Conservation (phyloP, 2,888 invertebrate genomes). For the Brenthis ino region DNA sequence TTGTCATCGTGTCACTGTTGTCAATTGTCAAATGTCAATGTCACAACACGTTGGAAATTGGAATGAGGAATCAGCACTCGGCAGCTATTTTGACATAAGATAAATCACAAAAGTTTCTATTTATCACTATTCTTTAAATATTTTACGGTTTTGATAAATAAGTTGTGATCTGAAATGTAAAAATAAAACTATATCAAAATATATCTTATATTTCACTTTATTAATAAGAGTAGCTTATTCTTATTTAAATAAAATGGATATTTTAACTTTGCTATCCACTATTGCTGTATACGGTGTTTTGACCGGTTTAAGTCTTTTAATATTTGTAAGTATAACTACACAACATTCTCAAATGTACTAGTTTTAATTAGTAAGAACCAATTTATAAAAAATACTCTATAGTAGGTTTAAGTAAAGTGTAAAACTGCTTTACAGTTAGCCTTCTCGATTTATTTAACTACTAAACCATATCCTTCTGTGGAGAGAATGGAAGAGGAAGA, state of each 20-base stretch:
- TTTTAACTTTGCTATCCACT: slow-evolving; percentile 17
- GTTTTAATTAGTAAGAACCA: too few species aligned
- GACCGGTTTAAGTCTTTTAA: slow-evolving; percentile 45
- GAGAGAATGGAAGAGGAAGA: slow-evolving; percentile 88
- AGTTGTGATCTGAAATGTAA: too few species aligned
- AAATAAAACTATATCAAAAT: neutral
- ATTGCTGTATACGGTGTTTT: slow-evolving; percentile 48
- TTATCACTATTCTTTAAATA: too few species aligned
- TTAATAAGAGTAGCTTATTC: neutral
- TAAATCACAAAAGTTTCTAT: too few species aligned
- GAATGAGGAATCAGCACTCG: neutral
- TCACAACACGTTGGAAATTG: slow-evolving; percentile 10
- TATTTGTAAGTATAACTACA: slow-evolving; percentile 50
- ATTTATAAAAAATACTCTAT: too few species aligned
- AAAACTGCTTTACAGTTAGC: slow-evolving; percentile 81
- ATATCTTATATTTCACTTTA: neutral
- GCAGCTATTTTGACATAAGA: neutral
- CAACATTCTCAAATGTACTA: too few species aligned
- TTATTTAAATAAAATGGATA: slow-evolving; percentile 7
- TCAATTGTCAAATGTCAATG: neutral
- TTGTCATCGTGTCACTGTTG: neutral
- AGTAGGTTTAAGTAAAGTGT: neutral
- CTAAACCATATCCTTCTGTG: slow-evolving; percentile 86
- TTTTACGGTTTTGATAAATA: too few species aligned
- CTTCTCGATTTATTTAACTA: slow-evolving; percentile 82